Evolutionary conservation across 2,888 invertebrate genomes (phyloP).

Genomic region (Asteroscopus sphinx): DNA sequence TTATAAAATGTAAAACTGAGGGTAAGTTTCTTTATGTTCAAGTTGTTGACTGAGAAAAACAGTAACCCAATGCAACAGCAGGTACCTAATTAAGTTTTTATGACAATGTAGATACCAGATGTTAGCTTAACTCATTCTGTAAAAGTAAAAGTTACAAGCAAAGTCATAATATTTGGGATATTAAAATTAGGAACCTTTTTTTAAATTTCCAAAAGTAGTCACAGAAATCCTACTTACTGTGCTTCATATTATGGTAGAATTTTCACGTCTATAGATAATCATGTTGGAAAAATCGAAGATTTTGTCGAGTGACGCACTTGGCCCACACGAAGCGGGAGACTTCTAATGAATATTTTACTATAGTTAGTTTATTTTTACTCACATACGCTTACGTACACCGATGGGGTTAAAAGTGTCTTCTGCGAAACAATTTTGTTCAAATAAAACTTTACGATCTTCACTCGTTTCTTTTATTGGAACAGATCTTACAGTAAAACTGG

Average conservation of each 20-base stretch:
- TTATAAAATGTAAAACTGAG: too few species aligned
- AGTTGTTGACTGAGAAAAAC: neutral
- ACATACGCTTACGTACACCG: conserved; percentile 13
- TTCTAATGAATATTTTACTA: conserved; percentile 34
- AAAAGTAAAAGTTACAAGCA: too few species aligned
- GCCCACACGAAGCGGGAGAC: conserved; percentile 53
- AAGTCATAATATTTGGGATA: too few species aligned
- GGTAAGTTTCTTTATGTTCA: neutral
- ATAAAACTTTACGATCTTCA: conserved; percentile 32
- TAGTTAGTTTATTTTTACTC: conserved; percentile 43
- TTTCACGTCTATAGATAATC: conserved; percentile 18
- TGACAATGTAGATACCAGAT: too few species aligned
- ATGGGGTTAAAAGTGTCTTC: conserved; percentile 38
- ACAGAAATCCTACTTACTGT: conserved; percentile 3
- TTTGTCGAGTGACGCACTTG: conserved; percentile 66
- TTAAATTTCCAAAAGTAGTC: neutral
- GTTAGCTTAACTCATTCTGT: too few species aligned
- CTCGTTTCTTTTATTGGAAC: conserved; percentile 23
- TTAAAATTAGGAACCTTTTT: too few species aligned
- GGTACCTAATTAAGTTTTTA: conserved; percentile 1
- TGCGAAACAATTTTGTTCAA: conserved; percentile 17
- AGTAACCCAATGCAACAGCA: neutral
- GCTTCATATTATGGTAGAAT: neutral
- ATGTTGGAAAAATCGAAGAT: conserved; percentile 46
- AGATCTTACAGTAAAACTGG: conserved; percentile 27